These are phyloP conservation scores for Thyatira batis DNA, from an alignment of 2,888 invertebrate species.

Conservation along the genomic window DNA sequence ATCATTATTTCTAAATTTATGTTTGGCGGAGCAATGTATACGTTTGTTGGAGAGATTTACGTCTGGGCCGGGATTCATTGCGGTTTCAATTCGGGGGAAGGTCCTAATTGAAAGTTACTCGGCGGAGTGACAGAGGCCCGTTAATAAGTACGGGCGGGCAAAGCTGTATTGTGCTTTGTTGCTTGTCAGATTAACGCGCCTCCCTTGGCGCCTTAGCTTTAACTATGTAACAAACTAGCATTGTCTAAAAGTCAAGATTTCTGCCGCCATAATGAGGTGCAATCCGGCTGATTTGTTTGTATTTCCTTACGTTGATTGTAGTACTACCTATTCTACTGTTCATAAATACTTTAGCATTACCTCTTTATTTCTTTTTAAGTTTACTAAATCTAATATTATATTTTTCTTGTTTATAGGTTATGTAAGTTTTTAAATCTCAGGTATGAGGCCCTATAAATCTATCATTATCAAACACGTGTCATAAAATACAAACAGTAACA, in stretches of 20 bases:
- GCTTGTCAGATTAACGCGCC: conserved; percentile 61
- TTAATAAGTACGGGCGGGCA: conserved; percentile 42
- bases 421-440: too few relatives aligned
- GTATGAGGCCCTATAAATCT: neutral
- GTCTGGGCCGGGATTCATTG: conserved; percentile 24
- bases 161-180: conserved; percentile 51
- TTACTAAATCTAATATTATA: too few relatives aligned
- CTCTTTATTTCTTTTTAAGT: too few relatives aligned
- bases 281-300: neutral
- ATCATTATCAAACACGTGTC: too few relatives aligned
- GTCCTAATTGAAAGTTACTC: conserved; percentile 65
- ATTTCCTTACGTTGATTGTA: neutral
- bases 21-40: conserved; percentile 18
- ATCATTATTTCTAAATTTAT: neutral
- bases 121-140: conserved; percentile 58
- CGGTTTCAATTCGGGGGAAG: conserved; percentile 34
- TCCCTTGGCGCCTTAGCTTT: conserved; percentile 53
- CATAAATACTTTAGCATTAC: too few relatives aligned
- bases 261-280: conserved; percentile 26
- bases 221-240: conserved; percentile 50
- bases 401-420: too few relatives aligned
- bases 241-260: conserved; percentile 46
- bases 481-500: neutral
- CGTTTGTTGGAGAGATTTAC: conserved; percentile 13
- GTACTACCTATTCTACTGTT: neutral